Evolutionary conservation across 1,140 invertebrate species (phyloP).

Genomic region (Cydia amplana): DNA sequence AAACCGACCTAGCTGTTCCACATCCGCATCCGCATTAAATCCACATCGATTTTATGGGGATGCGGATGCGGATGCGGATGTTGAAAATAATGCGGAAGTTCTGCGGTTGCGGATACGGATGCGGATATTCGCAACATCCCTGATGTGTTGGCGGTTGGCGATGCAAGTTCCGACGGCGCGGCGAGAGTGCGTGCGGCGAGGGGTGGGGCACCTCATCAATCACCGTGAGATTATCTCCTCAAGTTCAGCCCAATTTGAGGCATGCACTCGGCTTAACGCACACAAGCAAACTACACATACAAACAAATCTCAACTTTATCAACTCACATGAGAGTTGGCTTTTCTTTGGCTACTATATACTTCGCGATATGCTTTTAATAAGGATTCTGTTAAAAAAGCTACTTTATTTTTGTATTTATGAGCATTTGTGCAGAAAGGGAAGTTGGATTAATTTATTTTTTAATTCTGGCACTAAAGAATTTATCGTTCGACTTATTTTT

Average conservation of each 20-base stretch:
- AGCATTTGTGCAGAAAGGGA: constrained; percentile 19
- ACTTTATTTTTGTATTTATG: constrained; percentile 16
- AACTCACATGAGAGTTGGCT: background rate
- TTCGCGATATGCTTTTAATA: constrained; percentile 7
- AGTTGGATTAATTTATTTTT: constrained; percentile 14
- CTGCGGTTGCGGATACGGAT: too few species aligned
- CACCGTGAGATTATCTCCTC: constrained; percentile 83
- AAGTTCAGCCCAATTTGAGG: constrained; percentile 79
- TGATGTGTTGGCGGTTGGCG: background rate
- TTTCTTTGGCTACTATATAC: background rate
- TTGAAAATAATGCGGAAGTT: too few species aligned
- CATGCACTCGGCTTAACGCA: constrained; percentile 71
- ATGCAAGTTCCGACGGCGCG: background rate
- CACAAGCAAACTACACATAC: constrained; percentile 39
- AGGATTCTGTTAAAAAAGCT: constrained; percentile 11
- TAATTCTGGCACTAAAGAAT: background rate
- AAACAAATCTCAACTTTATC: background rate
- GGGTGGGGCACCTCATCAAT: constrained; percentile 80
- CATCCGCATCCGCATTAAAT: too few species aligned
- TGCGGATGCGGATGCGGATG: too few species aligned
- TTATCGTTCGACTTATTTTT: background rate
- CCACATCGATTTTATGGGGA: too few species aligned
- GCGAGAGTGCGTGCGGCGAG: constrained; percentile 12
- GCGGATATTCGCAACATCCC: too few species aligned
- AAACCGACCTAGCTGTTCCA: too few species aligned